These are phyloP conservation scores for Paratrypauchen microcephalus DNA, from an alignment of 2,797 vertebrate genomes.

Conservation along the genomic window DNA sequence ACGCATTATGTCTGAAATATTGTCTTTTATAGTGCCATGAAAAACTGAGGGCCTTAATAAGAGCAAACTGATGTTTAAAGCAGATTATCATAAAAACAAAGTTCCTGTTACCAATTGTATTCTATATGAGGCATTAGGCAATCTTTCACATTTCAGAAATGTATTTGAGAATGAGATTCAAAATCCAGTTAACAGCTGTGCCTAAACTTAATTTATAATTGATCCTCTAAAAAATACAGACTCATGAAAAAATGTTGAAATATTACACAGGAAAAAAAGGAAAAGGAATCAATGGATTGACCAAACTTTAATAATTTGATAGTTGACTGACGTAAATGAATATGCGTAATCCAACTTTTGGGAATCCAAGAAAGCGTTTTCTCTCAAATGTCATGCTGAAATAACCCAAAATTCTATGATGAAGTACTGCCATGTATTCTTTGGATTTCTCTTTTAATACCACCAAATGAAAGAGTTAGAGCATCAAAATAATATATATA, in stretches of 20 bases:
- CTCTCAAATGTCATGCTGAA: too few species aligned
- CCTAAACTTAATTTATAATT: neutral
- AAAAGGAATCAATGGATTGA: too few species aligned
- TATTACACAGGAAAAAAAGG: neutral
- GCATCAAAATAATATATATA: too few species aligned
- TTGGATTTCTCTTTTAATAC: too few species aligned
- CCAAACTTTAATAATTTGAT: too few species aligned
- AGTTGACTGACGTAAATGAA: too few species aligned
- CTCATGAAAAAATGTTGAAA: neutral
- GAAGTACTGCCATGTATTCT: too few species aligned
- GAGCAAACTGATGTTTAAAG: neutral
- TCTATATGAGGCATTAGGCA: neutral
- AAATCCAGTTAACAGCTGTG: constrained; percentile 1
- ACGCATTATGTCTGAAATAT: constrained; percentile 4
- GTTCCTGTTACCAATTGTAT: constrained; percentile 1
- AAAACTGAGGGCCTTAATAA: neutral
- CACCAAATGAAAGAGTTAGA: too few species aligned
- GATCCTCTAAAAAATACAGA: neutral
- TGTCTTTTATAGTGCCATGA: neutral
- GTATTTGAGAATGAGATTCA: neutral
- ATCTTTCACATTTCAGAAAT: neutral
- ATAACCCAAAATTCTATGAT: too few species aligned
- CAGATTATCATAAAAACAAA: constrained; percentile 4
- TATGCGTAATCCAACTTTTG: too few species aligned
- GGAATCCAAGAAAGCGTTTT: too few species aligned